phyloP scores from a whole-genome alignment of 1,140 invertebrate species.

The Trissolcus basalis region DNA sequence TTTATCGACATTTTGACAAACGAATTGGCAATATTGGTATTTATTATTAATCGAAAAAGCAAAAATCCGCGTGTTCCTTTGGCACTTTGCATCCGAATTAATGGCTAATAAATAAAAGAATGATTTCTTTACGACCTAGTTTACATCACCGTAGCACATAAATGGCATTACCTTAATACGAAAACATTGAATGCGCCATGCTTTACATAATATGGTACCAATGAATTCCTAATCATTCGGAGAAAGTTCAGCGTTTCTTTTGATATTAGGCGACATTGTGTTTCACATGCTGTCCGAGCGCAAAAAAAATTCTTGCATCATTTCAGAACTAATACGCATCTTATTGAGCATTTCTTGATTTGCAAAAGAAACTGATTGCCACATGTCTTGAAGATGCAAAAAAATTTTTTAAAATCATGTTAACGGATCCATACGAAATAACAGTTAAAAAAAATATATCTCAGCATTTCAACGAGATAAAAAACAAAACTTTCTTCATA shows the following conservation, averaged over 20 bases:
- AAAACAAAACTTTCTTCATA: neutral
- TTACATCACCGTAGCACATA: conserved; percentile 2
- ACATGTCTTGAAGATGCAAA: too few species aligned
- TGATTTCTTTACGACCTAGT: conserved; percentile 1
- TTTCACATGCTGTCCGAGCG: neutral
- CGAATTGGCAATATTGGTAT: neutral
- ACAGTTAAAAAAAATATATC: too few species aligned
- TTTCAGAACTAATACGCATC: conserved; percentile 1
- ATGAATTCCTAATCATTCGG: conserved; percentile 22
- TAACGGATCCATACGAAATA: too few species aligned
- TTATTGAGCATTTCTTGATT: neutral
- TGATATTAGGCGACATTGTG: conserved; percentile 12
- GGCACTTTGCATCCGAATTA: conserved; percentile 5
- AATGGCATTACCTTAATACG: neutral
- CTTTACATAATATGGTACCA: conserved; percentile 17
- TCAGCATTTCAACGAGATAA: too few species aligned
- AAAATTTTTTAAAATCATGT: too few species aligned
- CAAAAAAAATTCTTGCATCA: conserved; percentile 20
- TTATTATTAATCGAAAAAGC: neutral
- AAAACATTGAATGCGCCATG: conserved; percentile 6
- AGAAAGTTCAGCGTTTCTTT: conserved; percentile 32
- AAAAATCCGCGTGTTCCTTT: neutral
- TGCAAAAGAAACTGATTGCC: neutral
- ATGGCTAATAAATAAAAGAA: conserved; percentile 6
- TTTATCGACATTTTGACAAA: neutral